Base-by-base conservation (phyloP, 2,113 vertebrate genomes). In the Colistium nudipinnis region DNA sequence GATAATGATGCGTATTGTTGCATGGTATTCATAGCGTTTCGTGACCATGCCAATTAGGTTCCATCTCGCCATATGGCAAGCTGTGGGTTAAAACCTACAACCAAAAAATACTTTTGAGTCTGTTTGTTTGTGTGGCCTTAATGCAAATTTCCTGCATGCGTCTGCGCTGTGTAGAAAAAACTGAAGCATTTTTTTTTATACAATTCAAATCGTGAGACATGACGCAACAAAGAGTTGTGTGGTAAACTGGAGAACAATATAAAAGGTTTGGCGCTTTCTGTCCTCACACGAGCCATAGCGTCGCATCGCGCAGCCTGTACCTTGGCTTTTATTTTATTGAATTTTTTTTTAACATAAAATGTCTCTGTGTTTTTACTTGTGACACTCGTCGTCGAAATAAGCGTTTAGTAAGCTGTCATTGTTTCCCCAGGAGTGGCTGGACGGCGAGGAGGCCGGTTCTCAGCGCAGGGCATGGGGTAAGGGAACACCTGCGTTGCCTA, bases 401-500 rank as follows among this genome's bases (percentile, higher is more conserved):
- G 51, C 73, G 67, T 39, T 20, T 65, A 38, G 4, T 62, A 10
- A 12, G 17, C 28, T 52, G 45, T 80, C 1, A 2, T 24, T 53
- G 10, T 76, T 22, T 62, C 43, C 13, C 1, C 51, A 89, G 90
- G 84, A 76, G 66, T 72, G 25, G 55, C 87, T 27, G 90, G 83
- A 51, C 75, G 97, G 81, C 91, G 97, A 82, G 97, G 96, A 66
- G 95, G 96, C 90, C 92, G 97, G 51, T 99, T 99, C 92, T 98
- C 97, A 31, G 96, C 96, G 44, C 97, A 98, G 93, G 97, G 96
- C 90, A 99, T 99, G 97, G 97, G 97, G 97, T 99, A 88, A 93
- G 96, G 85, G 72, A 87, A 86, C 78, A 87, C 87, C 83, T 87
- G 80, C 52, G 54, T 78, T 57, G 62, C 79, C 62, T 82, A 56